A percentile compares a stretch with the other conserved stretches of the same genome.
These are phyloP conservation scores for Pteria penguin DNA, from an alignment of 2,888 invertebrate genomes.

Conservation along the genomic window DNA sequence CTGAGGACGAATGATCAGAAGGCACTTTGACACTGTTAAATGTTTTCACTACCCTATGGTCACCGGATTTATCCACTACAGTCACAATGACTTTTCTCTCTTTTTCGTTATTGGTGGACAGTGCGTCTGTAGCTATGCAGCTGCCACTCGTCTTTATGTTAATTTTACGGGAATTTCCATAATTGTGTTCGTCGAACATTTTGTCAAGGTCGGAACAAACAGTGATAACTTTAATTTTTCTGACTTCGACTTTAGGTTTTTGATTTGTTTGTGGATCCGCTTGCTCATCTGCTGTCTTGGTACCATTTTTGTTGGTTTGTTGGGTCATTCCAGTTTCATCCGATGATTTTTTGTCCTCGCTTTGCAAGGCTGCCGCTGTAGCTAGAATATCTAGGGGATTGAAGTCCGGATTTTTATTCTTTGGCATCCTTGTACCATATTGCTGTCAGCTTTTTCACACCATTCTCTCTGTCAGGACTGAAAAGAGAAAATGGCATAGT, in stretches of 20 bases:
- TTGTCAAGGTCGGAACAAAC: constrained; percentile 57
- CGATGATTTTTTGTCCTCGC: constrained; percentile 47
- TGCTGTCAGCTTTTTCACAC: not conserved
- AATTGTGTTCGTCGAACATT: constrained; percentile 68
- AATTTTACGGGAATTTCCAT: constrained; percentile 57
- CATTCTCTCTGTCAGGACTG: no score
- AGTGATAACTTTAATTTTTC: constrained; percentile 26
- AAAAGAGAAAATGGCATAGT: no score
- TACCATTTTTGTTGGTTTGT: not conserved
- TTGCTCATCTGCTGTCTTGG: not conserved
- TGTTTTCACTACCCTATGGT: constrained; percentile 33
- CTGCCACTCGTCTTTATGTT: constrained; percentile 22
- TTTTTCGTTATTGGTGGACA: constrained; percentile 19
- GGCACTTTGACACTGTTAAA: constrained; percentile 22
- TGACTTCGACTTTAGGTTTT: constrained; percentile 20
- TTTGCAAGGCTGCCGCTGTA: constrained; percentile 68
- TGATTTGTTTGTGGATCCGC: not conserved
- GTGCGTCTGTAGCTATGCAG: constrained; percentile 21
- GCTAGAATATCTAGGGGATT: constrained; percentile 74
- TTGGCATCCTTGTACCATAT: constrained; percentile 28
- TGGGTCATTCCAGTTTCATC: not conserved
- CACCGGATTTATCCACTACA: constrained; percentile 37
- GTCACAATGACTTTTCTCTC: constrained; percentile 45
- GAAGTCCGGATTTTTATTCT: constrained; percentile 57
- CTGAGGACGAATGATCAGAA: not conserved